phyloP scores from a whole-genome alignment of 2,888 invertebrate species.

The Lasioglossum marginatum region DNA sequence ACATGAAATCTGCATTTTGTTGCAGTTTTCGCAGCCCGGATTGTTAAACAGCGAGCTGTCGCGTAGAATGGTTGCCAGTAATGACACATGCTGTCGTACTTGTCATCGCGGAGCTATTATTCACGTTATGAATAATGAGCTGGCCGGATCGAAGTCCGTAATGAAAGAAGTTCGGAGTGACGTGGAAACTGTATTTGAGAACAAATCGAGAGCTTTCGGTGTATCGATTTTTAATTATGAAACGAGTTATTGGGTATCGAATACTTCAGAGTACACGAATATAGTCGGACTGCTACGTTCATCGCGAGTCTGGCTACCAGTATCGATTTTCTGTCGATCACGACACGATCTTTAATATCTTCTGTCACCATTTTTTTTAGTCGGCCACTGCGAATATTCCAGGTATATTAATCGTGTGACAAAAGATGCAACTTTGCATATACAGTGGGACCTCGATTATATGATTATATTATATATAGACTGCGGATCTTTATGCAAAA shows the following conservation, averaged over 20 bases:
- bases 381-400: not conserved
- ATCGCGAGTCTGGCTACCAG: not conserved
- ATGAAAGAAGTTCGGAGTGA: constrained; percentile 40
- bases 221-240: constrained; percentile 58
- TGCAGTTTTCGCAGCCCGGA: not conserved
- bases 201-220: not conserved
- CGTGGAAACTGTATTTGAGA: constrained; percentile 47
- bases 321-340: constrained; percentile 48
- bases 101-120: not conserved
- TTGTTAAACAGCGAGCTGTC: not conserved
- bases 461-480: too few relatives aligned
- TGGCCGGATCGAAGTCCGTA: constrained; percentile 21
- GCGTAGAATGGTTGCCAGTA: not conserved
- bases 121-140: constrained; percentile 4
- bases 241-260: constrained; percentile 56
- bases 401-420: not conserved
- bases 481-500: too few relatives aligned
- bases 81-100: not conserved
- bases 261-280: constrained; percentile 37
- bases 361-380: constrained; percentile 19
- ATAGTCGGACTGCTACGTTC: constrained; percentile 26
- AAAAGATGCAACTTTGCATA: not conserved
- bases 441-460: too few relatives aligned
- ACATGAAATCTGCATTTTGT: not conserved
- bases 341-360: constrained; percentile 50